Conservation (phyloP, 2,797 vertebrate species). For the Menidia menidia region DNA sequence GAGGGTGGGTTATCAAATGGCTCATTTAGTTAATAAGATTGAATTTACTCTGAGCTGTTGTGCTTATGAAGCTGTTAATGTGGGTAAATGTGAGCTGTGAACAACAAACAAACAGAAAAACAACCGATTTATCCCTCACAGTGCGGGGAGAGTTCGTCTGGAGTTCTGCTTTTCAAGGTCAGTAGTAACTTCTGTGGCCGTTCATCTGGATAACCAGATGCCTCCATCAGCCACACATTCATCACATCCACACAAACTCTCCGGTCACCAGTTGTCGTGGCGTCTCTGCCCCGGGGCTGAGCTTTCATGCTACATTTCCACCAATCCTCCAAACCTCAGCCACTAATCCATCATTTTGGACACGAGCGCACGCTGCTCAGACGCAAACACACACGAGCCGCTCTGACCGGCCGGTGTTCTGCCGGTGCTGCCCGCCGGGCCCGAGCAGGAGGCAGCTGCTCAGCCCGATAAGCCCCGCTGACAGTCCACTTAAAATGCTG, state of each 20-base stretch:
- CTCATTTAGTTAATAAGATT: too few species aligned
- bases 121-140: slow-evolving; percentile 1
- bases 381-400: neutral
- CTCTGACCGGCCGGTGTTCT: slow-evolving; percentile 23
- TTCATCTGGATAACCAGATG: slow-evolving; percentile 41
- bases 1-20: too few species aligned
- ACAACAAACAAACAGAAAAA: neutral
- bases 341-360: slow-evolving; percentile 65
- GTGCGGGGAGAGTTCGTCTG: neutral
- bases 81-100: neutral
- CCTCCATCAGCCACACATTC: slow-evolving; percentile 16
- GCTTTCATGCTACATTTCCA: slow-evolving; percentile 73
- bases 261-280: slow-evolving; percentile 46
- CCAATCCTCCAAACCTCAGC: slow-evolving; percentile 55
- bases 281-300: slow-evolving; percentile 48
- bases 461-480: slow-evolving; percentile 47
- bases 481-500: slow-evolving; percentile 24
- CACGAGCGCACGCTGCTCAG: slow-evolving; percentile 4
- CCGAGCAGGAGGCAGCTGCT: slow-evolving; percentile 70
- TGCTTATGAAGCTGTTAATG: too few species aligned
- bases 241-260: slow-evolving; percentile 15
- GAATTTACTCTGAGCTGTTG: too few species aligned
- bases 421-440: slow-evolving; percentile 49
- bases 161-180: slow-evolving; percentile 20
- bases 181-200: slow-evolving; percentile 7